phyloP scores from a whole-genome alignment of 2,113 vertebrate genomes.

The Microcebus griseorufus region DNA sequence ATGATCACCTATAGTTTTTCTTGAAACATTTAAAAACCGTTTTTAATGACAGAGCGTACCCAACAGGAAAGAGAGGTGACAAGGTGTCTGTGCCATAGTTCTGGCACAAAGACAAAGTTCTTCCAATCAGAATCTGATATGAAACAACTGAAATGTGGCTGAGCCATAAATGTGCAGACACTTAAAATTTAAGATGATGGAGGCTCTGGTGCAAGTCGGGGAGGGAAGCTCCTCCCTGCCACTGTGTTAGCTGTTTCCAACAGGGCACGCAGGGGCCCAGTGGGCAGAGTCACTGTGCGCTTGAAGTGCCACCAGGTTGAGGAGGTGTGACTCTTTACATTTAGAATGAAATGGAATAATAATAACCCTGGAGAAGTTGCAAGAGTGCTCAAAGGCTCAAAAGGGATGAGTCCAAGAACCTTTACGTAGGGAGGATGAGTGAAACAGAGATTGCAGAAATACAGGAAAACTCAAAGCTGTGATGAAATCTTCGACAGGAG shows the following conservation, averaged over 20 bases:
- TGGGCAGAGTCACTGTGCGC: accelerated
- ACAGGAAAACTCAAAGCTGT: not conserved
- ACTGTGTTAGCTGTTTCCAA: not conserved
- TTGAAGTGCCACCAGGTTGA: accelerated
- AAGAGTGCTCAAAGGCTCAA: not conserved
- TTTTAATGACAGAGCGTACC: not conserved
- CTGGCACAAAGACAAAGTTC: not conserved
- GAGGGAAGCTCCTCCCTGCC: too few relatives aligned
- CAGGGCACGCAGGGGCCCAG: accelerated
- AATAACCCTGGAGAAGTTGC: not conserved
- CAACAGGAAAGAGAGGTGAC: not conserved
- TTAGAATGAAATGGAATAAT: not conserved
- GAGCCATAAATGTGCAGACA: not conserved
- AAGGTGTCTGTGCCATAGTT: not conserved
- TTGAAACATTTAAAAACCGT: not conserved
- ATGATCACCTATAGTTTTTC: not conserved
- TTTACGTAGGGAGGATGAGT: not conserved
- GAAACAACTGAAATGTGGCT: not conserved
- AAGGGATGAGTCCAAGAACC: not conserved
- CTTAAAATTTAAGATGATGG: not conserved
- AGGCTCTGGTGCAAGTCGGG: not conserved
- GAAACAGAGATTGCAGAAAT: not conserved
- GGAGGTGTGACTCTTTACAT: not conserved
- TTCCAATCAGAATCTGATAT: not conserved
- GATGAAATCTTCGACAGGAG: too few relatives aligned